A percentile compares a stretch with the other conserved stretches of the same genome.
Conservation (phyloP, 2,113 vertebrate species). For the Hippocampus barbouri region DNA sequence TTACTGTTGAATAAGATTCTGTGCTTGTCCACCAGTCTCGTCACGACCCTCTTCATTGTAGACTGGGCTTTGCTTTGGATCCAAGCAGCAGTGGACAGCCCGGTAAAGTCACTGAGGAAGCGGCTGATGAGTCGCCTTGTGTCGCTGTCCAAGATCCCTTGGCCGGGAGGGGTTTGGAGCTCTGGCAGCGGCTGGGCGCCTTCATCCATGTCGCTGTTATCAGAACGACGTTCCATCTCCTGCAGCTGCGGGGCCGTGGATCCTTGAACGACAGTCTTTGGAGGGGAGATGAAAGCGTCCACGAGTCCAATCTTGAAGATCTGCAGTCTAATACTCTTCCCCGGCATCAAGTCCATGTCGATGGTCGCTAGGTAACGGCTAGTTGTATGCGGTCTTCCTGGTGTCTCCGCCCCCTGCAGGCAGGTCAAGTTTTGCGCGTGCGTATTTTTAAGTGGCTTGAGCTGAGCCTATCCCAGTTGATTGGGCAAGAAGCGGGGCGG, state of each 20-base stretch:
- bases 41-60: constrained; percentile 77
- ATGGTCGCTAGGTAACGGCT: not conserved
- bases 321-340: not conserved
- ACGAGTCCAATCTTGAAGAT: not conserved
- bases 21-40: constrained; percentile 76
- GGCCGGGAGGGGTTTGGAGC: not conserved
- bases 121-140: constrained; percentile 71
- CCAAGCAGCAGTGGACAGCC: not conserved
- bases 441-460: no score
- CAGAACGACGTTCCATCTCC: not conserved
- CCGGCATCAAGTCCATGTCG: constrained; percentile 1
- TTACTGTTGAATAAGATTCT: constrained; percentile 80
- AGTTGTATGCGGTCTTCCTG: not conserved
- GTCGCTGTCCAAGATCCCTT: constrained; percentile 56
- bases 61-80: constrained; percentile 55
- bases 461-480: no score
- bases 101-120: constrained; percentile 59
- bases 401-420: no score
- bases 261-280: constrained; percentile 51
- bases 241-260: not conserved
- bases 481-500: no score
- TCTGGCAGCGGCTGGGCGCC: not conserved
- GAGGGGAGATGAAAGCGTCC: constrained; percentile 1
- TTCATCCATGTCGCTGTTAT: not conserved
- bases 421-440: no score